Evolutionary conservation across 1,140 invertebrate genomes (phyloP).

Genomic region (Lepidurus packardi): DNA sequence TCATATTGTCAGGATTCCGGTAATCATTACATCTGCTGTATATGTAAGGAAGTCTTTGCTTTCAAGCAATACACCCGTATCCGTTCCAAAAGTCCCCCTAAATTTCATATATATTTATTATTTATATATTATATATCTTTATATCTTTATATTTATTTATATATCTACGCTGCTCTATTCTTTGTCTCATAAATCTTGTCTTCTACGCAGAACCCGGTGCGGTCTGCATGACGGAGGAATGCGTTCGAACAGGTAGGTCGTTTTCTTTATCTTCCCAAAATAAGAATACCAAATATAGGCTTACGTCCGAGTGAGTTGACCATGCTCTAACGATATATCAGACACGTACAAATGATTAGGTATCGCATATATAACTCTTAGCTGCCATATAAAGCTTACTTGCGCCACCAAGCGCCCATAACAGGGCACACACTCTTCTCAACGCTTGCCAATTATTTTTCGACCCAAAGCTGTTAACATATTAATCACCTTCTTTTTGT

Average conservation of each 20-base stretch:
- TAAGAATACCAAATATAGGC: constrained; percentile 19
- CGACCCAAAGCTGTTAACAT: constrained; percentile 21
- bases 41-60: neutral
- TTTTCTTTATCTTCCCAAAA: neutral
- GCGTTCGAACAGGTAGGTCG: constrained; percentile 54
- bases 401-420: neutral
- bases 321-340: neutral
- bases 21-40: neutral
- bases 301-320: neutral
- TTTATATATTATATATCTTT: too few relatives aligned
- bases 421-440: neutral
- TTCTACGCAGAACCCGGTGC: neutral
- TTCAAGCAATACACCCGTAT: neutral
- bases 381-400: constrained; percentile 29
- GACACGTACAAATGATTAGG: neutral
- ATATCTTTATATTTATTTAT: neutral
- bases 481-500: constrained; percentile 24
- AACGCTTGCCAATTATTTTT: constrained; percentile 30
- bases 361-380: constrained; percentile 11
- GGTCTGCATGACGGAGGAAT: constrained; percentile 63
- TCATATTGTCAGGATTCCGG: constrained; percentile 1
- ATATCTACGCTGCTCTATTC: neutral
- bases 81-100: neutral
- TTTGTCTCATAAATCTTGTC: neutral
- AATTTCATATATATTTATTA: too few relatives aligned